Evolutionary conservation across 2,113 vertebrate species (phyloP), one percentile per base, ranked within the genome.

Genomic region (Anas platyrhynchos): DNA sequence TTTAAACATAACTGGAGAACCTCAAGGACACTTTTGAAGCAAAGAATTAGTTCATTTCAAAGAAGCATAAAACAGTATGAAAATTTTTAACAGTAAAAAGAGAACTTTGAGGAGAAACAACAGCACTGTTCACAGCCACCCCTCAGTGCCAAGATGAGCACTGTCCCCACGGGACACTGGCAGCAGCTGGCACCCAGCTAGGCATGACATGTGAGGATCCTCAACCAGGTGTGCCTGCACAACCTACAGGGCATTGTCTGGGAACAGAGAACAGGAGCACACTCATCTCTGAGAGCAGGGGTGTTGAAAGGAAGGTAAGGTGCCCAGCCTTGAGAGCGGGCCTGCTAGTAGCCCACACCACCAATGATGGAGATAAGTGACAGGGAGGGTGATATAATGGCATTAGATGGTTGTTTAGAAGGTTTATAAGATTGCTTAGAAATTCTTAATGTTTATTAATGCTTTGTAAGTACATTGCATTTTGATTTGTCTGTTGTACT

Each of bases 291-390:
- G 20, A 68, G 8, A 46, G 23, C 32, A 26, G 38, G 9, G 9
- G 8, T 44, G 41, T 52, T 52, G n/a, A 4, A 34, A 65, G 16
- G 4, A 44, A 52, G 38, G 10, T 43, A 90, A 73, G 34, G 14
- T 26, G 66, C 0, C 0, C 7, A 3, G 13, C 65, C 15, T 0
- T 11, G 3, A 59, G 27, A 5, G 9, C 16, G 20, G 7, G 7
- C 5, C 2, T 73, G 59, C 18, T 73, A 16, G 5, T 16, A 27
- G 2, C 34, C 11, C n/a, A 27, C 7, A 11, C 55, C 3, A 1
- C 4, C 20, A 4, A 7, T 27, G 38, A 43, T 2, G 12, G 21
- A 66, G 17, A 0, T 0, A 41, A 36, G 46, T 3, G 38, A n/a
- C 4, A 16, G 16, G 34, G 22, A 2, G 2, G 3, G 1, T 54